Conservation (phyloP, 2,113 vertebrate genomes). For the Calidris pygmaea region DNA sequence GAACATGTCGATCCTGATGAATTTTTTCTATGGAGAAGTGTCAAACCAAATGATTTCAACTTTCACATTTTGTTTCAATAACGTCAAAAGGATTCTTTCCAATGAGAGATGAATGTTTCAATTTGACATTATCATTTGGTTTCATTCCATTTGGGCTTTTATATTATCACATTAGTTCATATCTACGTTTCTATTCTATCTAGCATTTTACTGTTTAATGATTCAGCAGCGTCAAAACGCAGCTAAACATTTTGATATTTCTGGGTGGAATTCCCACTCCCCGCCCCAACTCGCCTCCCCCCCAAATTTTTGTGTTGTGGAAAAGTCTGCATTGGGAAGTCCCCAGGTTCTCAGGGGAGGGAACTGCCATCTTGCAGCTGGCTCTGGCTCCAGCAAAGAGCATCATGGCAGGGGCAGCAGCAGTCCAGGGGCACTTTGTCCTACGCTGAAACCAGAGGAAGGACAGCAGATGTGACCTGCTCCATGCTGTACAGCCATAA, state of each 20-base stretch:
- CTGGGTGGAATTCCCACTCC: background rate
- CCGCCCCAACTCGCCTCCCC: accelerated
- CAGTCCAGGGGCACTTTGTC: background rate
- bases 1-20: constrained; percentile 41
- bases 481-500: background rate
- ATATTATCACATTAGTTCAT: constrained; percentile 40
- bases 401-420: background rate
- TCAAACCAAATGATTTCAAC: constrained; percentile 64
- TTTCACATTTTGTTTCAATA: constrained; percentile 64
- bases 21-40: constrained; percentile 49
- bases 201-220: constrained; percentile 9
- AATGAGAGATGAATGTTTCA: constrained; percentile 41
- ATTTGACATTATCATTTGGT: constrained; percentile 63
- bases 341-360: background rate
- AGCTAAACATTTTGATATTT: background rate
- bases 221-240: background rate
- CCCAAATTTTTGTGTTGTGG: background rate
- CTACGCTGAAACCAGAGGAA: background rate
- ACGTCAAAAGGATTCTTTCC: constrained; percentile 21
- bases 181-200: constrained; percentile 36
- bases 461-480: background rate
- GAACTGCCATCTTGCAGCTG: background rate
- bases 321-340: background rate
- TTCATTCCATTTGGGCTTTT: constrained; percentile 64
- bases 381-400: background rate